Percentiles rank a stretch among this genome's conserved stretches.
phyloP scores from a whole-genome alignment of 1,140 invertebrate genomes.

The Penaeus vannamei region DNA sequence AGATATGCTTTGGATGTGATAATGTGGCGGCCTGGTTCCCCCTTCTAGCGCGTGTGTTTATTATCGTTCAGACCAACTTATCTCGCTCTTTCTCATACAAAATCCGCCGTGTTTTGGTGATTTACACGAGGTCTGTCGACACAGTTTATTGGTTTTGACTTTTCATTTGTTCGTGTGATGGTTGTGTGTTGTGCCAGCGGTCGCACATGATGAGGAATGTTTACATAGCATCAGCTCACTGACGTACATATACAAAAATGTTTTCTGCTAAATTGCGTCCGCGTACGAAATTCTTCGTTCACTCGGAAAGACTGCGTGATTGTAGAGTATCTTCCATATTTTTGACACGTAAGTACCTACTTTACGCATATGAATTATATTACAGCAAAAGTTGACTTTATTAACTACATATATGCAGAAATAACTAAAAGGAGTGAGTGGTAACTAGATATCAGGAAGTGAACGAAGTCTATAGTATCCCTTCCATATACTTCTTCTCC shows the following conservation, averaged over 20 bases:
- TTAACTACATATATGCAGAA: no score
- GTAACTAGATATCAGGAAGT: not conserved
- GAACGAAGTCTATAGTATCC: constrained; percentile 55
- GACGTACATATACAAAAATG: constrained; percentile 59
- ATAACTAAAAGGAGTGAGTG: not conserved
- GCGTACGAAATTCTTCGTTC: not conserved
- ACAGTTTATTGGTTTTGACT: constrained; percentile 66
- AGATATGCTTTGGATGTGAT: not conserved
- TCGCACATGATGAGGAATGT: constrained; percentile 64
- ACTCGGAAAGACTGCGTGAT: not conserved
- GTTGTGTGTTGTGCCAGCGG: constrained; percentile 65
- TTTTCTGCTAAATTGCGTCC: constrained; percentile 41
- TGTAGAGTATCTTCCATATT: no score
- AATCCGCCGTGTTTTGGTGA: constrained; percentile 56
- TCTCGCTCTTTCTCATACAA: constrained; percentile 24
- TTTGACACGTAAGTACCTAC: no score
- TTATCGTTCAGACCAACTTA: constrained; percentile 27
- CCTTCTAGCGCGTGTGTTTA: not conserved
- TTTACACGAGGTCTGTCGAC: constrained; percentile 63
- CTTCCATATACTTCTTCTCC: constrained; percentile 48
- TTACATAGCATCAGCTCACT: constrained; percentile 64
- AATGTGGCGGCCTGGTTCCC: not conserved
- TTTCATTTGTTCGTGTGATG: constrained; percentile 66
- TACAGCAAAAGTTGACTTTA: no score
- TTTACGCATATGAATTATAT: no score